Evolutionary conservation across 2,797 vertebrate species (phyloP).

Genomic region (Cyprinella venusta): DNA sequence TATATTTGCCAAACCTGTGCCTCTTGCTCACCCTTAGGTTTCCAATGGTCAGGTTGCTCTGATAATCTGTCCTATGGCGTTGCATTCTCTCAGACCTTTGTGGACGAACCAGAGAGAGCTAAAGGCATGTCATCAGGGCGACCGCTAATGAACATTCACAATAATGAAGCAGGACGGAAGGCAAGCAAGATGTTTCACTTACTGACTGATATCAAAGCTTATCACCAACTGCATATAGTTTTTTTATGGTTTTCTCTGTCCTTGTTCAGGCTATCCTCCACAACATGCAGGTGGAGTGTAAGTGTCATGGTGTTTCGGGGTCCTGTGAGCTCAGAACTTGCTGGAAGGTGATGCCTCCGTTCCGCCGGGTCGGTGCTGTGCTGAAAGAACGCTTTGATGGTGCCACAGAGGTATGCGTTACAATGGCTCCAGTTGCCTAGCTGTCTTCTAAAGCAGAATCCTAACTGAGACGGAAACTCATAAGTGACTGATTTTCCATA

Average conservation of each 20-base stretch:
- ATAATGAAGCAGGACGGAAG: conserved; percentile 82
- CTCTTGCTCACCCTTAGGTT: conserved; percentile 68
- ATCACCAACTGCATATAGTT: background rate
- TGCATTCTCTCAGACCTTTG: conserved; percentile 83
- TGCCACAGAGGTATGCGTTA: conserved; percentile 75
- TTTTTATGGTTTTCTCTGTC: background rate
- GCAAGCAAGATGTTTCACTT: conserved; percentile 53
- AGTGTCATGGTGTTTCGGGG: conserved; percentile 80
- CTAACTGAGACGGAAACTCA: background rate
- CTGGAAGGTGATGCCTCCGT: conserved; percentile 85
- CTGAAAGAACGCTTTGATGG: conserved; percentile 83
- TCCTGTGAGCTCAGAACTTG: conserved; percentile 81
- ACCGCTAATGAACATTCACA: conserved; percentile 81
- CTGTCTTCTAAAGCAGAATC: background rate
- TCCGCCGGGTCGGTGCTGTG: conserved; percentile 73
- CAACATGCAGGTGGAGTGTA: conserved; percentile 83
- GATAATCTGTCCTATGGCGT: conserved; percentile 81
- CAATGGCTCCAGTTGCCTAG: too few relatives aligned
- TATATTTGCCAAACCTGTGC: background rate
- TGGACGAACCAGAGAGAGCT: conserved; percentile 80
- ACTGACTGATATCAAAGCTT: background rate
- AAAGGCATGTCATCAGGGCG: conserved; percentile 74
- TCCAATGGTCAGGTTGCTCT: conserved; percentile 85
- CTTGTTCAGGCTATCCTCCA: conserved; percentile 79
- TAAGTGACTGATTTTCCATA: too few relatives aligned